Conservation (phyloP, 2,113 vertebrate genomes). For the Leucoraja erinaceus region DNA sequence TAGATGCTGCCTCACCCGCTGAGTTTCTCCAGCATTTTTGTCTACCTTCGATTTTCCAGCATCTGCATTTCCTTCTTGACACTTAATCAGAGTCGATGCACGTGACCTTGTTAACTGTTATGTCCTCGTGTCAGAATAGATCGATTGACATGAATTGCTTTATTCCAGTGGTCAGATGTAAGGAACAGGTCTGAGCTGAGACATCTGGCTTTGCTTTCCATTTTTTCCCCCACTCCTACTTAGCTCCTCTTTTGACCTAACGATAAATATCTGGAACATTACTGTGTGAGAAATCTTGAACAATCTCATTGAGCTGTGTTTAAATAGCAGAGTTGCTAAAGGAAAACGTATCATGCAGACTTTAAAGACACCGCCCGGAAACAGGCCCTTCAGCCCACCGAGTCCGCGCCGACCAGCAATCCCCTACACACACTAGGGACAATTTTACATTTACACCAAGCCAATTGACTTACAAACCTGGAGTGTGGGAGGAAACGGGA, state of each 20-base stretch:
- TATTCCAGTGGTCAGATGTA: neutral
- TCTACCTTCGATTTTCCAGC: too few relatives aligned
- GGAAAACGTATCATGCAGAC: neutral
- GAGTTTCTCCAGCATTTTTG: too few relatives aligned
- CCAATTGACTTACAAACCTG: too few relatives aligned
- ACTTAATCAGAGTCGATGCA: neutral
- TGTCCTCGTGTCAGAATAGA: neutral
- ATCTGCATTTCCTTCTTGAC: too few relatives aligned
- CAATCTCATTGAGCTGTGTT: neutral
- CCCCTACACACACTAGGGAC: too few relatives aligned
- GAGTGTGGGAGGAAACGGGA: too few relatives aligned
- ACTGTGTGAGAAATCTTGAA: constrained; percentile 13
- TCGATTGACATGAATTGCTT: neutral
- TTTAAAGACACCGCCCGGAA: too few relatives aligned
- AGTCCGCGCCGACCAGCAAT: too few relatives aligned
- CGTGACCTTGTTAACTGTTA: neutral
- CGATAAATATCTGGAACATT: neutral
- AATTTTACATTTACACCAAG: too few relatives aligned
- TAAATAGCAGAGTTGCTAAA: neutral
- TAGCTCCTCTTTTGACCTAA: neutral
- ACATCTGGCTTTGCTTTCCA: neutral
- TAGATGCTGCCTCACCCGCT: too few relatives aligned
- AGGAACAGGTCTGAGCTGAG: neutral
- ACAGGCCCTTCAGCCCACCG: too few relatives aligned
- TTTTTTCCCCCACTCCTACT: neutral